Evolutionary conservation across 2,113 vertebrate genomes (phyloP), one percentile per base, ranked within the genome.

Genomic region (Recurvirostra avosetta): DNA sequence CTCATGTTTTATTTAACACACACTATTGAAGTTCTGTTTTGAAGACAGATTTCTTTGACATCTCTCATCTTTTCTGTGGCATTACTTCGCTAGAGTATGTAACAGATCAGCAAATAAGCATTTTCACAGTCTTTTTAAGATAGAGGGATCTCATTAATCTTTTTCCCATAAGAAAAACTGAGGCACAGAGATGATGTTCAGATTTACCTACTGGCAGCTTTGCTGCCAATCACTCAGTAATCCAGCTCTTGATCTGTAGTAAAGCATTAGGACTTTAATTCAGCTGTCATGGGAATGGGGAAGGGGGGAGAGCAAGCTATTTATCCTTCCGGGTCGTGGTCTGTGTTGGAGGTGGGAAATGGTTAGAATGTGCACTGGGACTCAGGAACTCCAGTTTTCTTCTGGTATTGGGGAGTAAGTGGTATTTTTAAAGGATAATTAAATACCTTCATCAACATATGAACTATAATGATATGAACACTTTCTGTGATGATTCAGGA

Each of bases 1-100:
- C 58, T 93, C 34, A 72, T 95, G 75, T 95, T 95, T 95, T 92
- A 94, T 94, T 95, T 96, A 97, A 74, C 18, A 80, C 21, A 21
- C 12, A 11, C 50, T 83, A 63, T 63, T 94, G 75, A 92, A 90
- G 59, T 83, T 93, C 63, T 70, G 20, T 77, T 94, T 92, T 81
- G 82, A 93, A 94, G 85, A 63, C n/a, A 62, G 61, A 58, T 65
- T 58, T 79, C 43, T 94, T 71, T 93, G 85, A 88, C 59, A 38
- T 49, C 25, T 82, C 49, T 88, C 52, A 52, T 96, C 38, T 81
- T 92, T 84, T 91, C 65, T 91, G 47, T 81, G 72, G 43, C 86
- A 75, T 25, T 88, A 67, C 52, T 80, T 93, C 7, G 1, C 61
- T 56, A 55, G 30, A 86, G 3, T 43, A 59, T 70, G 26, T 73